Evolutionary conservation across 1,140 invertebrate genomes (phyloP), one percentile per base, ranked within the genome.

Genomic region (Cephus cinctus): DNA sequence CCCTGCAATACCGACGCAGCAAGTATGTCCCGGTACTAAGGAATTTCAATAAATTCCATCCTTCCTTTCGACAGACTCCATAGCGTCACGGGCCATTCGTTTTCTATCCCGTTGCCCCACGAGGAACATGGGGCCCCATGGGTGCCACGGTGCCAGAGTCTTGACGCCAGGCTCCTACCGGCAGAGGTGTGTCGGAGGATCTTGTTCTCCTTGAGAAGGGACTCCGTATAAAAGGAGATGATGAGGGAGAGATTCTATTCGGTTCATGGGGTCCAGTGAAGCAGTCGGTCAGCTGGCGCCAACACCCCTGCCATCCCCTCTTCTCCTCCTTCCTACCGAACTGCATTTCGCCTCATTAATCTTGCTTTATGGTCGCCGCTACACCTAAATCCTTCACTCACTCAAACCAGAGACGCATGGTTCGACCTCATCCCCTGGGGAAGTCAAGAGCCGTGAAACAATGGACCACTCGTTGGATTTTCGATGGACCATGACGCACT

Each of bases 361-460:
- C 39, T 41, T 41, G 39, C 39, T 41, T 41, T 41, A 41, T 41
- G 39, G 39, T 41, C 39, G 39, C 39, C 39, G 39, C 39, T 41
- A 41, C 39, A 41, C 39, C 39, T 41, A 41, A 41, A 20, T 20
- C 39, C 39, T 14, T 41, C 39, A 20, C 39, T 20, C 20, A n/a
- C 39, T n/a, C n/a, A n/a, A n/a, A n/a, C n/a, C n/a, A n/a, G n/a
- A n/a, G n/a, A n/a, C n/a, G n/a, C n/a, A n/a, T n/a, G 25, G 25
- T 20, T 41, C 21, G 39, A 12, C 18, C 14, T 20, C 39, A 23
- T 9, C 3, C 39, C 21, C 20, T n/a, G 39, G 25, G 6, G 25
- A n/a, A 8, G 25, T 27, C 25, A n/a, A n/a, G n/a, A 27, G 25
- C 25, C n/a, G 25, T 27, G 25, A 27, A 27, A 27, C 25, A 27